Evolutionary conservation across 2,113 vertebrate species (phyloP).

Genomic region (Irena cyanogastra): DNA sequence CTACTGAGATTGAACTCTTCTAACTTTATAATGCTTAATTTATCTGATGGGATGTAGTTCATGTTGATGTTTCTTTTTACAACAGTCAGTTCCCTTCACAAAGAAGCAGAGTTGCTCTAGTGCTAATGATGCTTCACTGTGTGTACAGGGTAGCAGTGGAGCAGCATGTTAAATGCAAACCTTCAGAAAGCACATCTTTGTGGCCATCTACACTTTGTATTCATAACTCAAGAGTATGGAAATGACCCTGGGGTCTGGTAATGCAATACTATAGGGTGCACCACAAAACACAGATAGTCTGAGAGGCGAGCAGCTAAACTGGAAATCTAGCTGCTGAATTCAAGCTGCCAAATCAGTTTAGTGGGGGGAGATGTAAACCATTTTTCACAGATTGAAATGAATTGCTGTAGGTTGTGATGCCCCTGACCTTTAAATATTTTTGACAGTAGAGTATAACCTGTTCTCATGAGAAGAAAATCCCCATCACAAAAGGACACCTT

Average conservation of each 20-base stretch:
- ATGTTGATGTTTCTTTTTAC: neutral
- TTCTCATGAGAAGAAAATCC: constrained; percentile 15
- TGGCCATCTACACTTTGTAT: neutral
- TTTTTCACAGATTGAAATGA: neutral
- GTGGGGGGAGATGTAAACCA: neutral
- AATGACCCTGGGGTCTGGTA: neutral
- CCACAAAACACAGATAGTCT: neutral
- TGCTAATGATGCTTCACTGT: neutral
- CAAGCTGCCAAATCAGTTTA: neutral
- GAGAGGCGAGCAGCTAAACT: neutral
- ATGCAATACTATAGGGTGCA: neutral
- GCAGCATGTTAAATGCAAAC: neutral
- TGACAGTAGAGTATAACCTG: neutral
- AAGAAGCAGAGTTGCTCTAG: neutral
- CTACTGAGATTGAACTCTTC: neutral
- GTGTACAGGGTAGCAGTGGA: neutral
- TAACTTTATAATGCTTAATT: neutral
- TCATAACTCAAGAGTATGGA: neutral
- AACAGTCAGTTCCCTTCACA: neutral
- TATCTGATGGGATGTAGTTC: neutral
- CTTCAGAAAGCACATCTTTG: neutral
- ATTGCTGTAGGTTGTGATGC: neutral
- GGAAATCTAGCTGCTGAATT: neutral
- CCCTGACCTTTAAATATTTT: constrained; percentile 31
- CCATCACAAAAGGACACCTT: neutral